Evolutionary conservation across 2,797 vertebrate genomes (phyloP).

Genomic region (Myiotriccus ornatus): DNA sequence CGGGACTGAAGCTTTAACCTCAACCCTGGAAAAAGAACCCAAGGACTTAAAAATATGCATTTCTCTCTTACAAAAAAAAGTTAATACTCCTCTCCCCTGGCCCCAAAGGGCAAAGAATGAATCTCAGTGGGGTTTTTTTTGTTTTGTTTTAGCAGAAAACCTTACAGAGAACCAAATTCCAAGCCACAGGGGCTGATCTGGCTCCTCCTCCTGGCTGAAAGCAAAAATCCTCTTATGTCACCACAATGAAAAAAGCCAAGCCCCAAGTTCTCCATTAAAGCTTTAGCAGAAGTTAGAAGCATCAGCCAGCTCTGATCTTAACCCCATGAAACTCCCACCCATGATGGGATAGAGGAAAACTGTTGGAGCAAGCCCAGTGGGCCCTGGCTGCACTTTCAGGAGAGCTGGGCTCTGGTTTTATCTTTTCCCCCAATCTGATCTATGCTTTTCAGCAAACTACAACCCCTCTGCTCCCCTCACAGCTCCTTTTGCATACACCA

Average conservation of each 20-base stretch:
- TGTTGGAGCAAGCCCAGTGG: background rate
- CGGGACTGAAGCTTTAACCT: background rate
- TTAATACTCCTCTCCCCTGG: background rate
- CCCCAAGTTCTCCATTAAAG: background rate
- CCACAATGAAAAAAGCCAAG: background rate
- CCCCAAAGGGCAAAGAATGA: background rate
- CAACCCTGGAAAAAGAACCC: background rate
- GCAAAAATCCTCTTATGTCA: background rate
- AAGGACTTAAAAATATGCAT: background rate
- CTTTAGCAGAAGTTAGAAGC: background rate
- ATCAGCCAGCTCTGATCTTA: background rate
- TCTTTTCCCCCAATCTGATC: background rate
- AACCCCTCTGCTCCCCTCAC: background rate
- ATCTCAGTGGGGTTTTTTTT: background rate
- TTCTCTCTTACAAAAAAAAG: background rate
- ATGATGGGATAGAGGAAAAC: background rate
- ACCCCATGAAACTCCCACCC: background rate
- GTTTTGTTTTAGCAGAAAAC: background rate
- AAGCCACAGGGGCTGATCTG: background rate
- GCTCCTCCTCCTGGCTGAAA: slow-evolving; percentile 32
- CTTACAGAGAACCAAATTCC: background rate
- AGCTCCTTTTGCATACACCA: background rate
- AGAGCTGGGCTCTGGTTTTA: background rate
- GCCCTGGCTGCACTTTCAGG: background rate
- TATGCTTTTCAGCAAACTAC: background rate